These are phyloP conservation scores for Thymallus thymallus DNA, from an alignment of 2,113 vertebrate species.

Conservation along the genomic window DNA sequence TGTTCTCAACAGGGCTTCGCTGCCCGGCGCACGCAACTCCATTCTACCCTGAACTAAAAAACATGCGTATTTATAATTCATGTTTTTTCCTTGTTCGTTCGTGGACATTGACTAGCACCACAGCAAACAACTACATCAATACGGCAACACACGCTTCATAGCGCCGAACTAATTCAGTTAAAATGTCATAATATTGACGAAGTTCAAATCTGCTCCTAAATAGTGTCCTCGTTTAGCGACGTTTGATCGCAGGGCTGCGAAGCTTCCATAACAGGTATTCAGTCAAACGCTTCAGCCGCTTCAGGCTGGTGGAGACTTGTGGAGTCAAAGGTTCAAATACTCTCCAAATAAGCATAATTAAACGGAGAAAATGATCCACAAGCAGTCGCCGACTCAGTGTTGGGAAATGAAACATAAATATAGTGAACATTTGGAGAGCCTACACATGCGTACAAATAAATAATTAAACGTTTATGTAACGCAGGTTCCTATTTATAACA, in stretches of 20 bases:
- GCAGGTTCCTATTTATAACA: neutral
- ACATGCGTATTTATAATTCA: slow-evolving; percentile 65
- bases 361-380: neutral
- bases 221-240: neutral
- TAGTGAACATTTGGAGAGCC: neutral
- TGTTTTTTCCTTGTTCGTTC: slow-evolving; percentile 47
- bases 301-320: slow-evolving; percentile 43
- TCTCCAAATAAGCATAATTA: neutral
- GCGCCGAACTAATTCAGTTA: neutral
- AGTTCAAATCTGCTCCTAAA: neutral
- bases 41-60: slow-evolving; percentile 52
- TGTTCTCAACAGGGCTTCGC: neutral
- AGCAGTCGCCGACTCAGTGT: neutral
- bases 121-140: slow-evolving; percentile 20
- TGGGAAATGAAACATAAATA: neutral
- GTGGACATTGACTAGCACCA: slow-evolving; percentile 10
- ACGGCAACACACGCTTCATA: slow-evolving; percentile 4
- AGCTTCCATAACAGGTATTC: neutral
- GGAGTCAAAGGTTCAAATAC: slow-evolving; percentile 31
- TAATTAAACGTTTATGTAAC: neutral
- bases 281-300: neutral
- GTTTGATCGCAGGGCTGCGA: neutral
- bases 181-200: neutral
- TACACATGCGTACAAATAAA: neutral
- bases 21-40: slow-evolving; percentile 22